Percentiles rank a stretch among this genome's conserved stretches.
These are phyloP conservation scores for Thaleichthys pacificus DNA, from an alignment of 2,797 vertebrate genomes.

Conservation along the genomic window DNA sequence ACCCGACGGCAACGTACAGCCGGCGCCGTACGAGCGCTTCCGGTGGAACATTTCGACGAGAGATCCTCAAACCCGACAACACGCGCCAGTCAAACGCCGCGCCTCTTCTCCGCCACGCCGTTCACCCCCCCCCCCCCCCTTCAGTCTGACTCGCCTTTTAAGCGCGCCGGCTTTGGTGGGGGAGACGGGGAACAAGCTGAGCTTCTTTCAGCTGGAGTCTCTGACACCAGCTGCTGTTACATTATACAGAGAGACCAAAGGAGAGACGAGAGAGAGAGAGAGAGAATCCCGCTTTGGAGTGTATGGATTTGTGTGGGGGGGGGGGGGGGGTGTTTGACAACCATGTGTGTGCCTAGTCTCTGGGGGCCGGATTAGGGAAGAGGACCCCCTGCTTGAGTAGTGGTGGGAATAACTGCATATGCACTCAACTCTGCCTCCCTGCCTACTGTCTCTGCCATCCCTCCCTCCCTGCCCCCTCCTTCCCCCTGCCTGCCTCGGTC, in stretches of 20 bases:
- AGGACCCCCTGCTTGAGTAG: conserved; percentile 64
- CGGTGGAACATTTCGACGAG: too few species aligned
- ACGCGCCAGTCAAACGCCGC: too few species aligned
- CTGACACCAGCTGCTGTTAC: conserved; percentile 18
- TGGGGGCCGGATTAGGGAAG: conserved; percentile 61
- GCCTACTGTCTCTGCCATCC: conserved; percentile 8
- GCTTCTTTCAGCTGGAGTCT: conserved; percentile 13
- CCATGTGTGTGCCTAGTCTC: conserved; percentile 43
- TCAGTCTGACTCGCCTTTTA: conserved; percentile 19
- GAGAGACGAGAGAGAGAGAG: conserved; percentile 36
- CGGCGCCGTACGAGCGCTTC: too few species aligned
- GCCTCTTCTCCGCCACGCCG: conserved; percentile 24
- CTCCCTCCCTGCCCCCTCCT: conserved; percentile 34
- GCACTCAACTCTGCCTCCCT: conserved; percentile 53
- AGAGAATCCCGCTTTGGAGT: conserved; percentile 8
- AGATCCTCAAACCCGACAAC: too few species aligned
- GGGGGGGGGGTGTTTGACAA: conserved; percentile 35
- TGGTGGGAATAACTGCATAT: conserved; percentile 65
- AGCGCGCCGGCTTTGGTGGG: conserved; percentile 28
- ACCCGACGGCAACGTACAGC: too few species aligned
- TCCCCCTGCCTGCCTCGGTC: background rate
- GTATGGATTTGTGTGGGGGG: conserved; percentile 23
- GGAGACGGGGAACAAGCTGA: conserved; percentile 17
- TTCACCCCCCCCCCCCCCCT: background rate
- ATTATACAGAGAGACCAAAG: background rate